phyloP scores from a whole-genome alignment of 1,140 invertebrate species.

The Agrilus planipennis region DNA sequence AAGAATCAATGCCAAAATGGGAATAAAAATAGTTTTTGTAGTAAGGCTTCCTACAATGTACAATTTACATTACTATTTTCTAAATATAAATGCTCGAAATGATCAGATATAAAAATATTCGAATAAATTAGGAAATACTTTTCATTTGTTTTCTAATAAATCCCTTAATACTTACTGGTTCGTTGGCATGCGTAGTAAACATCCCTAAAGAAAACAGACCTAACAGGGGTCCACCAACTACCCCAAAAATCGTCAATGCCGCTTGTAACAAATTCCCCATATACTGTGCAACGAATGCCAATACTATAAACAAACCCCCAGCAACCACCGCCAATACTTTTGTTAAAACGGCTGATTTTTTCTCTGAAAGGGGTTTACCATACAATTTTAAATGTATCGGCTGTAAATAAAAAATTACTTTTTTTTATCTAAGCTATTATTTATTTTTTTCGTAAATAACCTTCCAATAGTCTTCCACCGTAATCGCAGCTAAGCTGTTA shows the following conservation, averaged over 20 bases:
- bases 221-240: slow-evolving; percentile 67
- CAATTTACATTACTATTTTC: background rate
- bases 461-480: slow-evolving; percentile 70
- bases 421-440: no score
- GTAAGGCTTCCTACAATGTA: no score
- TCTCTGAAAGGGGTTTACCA: slow-evolving; percentile 18
- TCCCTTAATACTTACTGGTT: slow-evolving; percentile 30
- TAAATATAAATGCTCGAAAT: background rate
- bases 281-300: slow-evolving; percentile 62
- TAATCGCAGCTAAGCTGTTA: slow-evolving; percentile 79
- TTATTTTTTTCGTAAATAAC: no score
- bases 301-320: slow-evolving; percentile 53
- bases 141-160: background rate
- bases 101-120: background rate
- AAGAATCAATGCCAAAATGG: no score
- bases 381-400: slow-evolving; percentile 29
- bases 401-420: slow-evolving; percentile 25
- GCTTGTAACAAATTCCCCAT: slow-evolving; percentile 63
- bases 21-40: no score
- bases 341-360: slow-evolving; percentile 33
- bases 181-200: slow-evolving; percentile 49
- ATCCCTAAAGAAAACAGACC: slow-evolving; percentile 72
- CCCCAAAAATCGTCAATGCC: slow-evolving; percentile 65
- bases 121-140: background rate
- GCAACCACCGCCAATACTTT: slow-evolving; percentile 55